Evolutionary conservation across 2,113 vertebrate genomes (phyloP), one percentile per base, ranked within the genome.

Genomic region (Coregonus clupeaformis): DNA sequence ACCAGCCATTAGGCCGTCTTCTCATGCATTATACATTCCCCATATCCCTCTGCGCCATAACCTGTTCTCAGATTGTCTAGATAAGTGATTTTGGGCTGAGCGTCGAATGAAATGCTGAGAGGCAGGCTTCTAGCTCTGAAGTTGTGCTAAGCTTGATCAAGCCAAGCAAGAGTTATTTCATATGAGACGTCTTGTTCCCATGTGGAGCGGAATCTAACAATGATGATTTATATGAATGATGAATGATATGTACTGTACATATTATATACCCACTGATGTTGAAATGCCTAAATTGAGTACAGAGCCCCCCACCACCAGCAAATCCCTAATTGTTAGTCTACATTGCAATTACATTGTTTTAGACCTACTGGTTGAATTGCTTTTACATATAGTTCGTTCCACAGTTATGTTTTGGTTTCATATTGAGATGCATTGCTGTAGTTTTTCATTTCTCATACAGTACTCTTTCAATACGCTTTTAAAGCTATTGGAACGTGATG

Each of bases 1-100:
- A 83, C 77, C 77, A 82, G 83, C 86, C 85, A 87, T 90, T 90
- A 89, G 84, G 82, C 83, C 86, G 81, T 78, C 78, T 80, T 73
- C 90, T 89, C 82, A 88, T 91, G 85, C 85, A 89, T 91, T 87
- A 90, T 89, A 87, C 90, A 91, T 90, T 71, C 47, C 75, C 82
- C 83, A 79, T 77, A 86, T 87, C 83, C 86, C 84, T 81, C 79
- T 77, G 76, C 83, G 80, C 85, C 85, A 86, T 89, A 88, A 90
- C 79, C 81, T 82, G 82, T 64, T 78, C 85, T 87, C 78, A 91
- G 86, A 89, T 89, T 89, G 86, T 89, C 84, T 78, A 90, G 89
- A 91, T 91, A 90, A 90, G 89, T 86, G 78, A 85, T 89, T 89
- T 89, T 86, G 81, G 85, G 77, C 81, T 76, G 64, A 87, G 84